Conservation (phyloP, 2,888 invertebrate genomes). For the Epinotia nisella region DNA sequence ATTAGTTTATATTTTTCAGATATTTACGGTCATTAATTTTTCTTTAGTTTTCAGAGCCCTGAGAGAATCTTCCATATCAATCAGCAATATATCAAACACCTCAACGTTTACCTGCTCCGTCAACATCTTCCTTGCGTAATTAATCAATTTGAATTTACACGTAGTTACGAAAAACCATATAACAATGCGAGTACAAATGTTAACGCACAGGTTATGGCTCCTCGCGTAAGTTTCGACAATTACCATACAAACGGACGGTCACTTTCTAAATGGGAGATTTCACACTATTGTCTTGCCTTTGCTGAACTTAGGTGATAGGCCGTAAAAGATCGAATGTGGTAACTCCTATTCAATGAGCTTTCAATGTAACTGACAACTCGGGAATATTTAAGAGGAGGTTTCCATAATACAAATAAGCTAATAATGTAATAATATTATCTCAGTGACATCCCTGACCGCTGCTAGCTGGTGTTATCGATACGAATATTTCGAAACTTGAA, state of each 20-base stretch:
- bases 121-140: constrained; percentile 19
- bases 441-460: too few species aligned
- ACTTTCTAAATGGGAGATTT: constrained; percentile 77
- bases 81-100: too few species aligned
- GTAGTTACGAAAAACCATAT: constrained; percentile 40
- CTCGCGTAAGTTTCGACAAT: constrained; percentile 70
- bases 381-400: background rate
- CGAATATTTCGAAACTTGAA: too few species aligned
- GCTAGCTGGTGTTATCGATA: too few species aligned
- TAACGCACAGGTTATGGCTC: constrained; percentile 73
- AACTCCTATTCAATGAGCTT: constrained; percentile 1
- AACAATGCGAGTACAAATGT: constrained; percentile 54
- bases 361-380: background rate
- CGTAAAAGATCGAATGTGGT: constrained; percentile 25
- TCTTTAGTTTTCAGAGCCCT: too few species aligned
- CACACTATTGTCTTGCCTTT: constrained; percentile 64
- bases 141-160: constrained; percentile 41
- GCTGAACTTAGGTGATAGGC: constrained; percentile 37
- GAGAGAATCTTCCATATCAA: too few species aligned
- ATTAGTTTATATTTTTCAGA: too few species aligned
- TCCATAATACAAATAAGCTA: too few species aligned
- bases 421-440: too few species aligned
- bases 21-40: too few species aligned
- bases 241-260: constrained; percentile 79
- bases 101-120: background rate